Percentiles rank a stretch among this genome's conserved stretches.
These are phyloP conservation scores for Brachirus orientalis DNA, from an alignment of 2,113 vertebrate species.

Conservation along the genomic window DNA sequence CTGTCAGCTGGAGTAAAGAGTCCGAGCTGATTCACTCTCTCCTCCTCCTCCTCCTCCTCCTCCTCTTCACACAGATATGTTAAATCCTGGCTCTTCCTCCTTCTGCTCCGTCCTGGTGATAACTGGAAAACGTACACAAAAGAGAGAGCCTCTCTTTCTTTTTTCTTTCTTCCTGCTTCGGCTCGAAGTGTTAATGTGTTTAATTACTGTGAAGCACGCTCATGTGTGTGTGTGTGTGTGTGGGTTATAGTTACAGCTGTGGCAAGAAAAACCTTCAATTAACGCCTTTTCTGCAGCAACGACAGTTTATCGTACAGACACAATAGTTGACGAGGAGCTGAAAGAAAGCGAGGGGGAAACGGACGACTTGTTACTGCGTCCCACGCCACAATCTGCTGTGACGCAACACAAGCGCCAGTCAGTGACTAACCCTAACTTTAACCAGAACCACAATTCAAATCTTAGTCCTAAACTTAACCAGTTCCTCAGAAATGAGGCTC, in stretches of 20 bases:
- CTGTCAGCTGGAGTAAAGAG: slow-evolving; percentile 68
- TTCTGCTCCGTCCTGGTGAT: slow-evolving; percentile 35
- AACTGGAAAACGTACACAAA: slow-evolving; percentile 68
- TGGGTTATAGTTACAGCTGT: slow-evolving; percentile 37
- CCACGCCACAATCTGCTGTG: no score
- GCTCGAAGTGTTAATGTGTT: slow-evolving; percentile 74
- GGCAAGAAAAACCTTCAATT: slow-evolving; percentile 65
- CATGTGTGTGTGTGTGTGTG: slow-evolving; percentile 17
- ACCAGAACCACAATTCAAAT: no score
- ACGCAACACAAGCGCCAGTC: no score
- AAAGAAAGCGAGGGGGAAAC: slow-evolving; percentile 59
- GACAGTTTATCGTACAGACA: slow-evolving; percentile 68
- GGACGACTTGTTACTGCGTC: slow-evolving; percentile 21
- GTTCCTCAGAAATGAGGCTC: no score
- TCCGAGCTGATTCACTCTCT: slow-evolving; percentile 29
- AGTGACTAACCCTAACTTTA: no score
- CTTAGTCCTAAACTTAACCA: no score
- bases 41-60: not conserved
- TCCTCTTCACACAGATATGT: slow-evolving; percentile 59
- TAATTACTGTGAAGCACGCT: slow-evolving; percentile 66
- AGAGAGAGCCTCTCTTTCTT: slow-evolving; percentile 52
- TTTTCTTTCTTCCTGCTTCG: slow-evolving; percentile 27
- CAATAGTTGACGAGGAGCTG: slow-evolving; percentile 52
- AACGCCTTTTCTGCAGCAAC: slow-evolving; percentile 50
- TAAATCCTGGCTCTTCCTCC: slow-evolving; percentile 50